These are phyloP conservation scores for Nasalis larvatus DNA, from an alignment of 2,113 vertebrate genomes.

Conservation along the genomic window DNA sequence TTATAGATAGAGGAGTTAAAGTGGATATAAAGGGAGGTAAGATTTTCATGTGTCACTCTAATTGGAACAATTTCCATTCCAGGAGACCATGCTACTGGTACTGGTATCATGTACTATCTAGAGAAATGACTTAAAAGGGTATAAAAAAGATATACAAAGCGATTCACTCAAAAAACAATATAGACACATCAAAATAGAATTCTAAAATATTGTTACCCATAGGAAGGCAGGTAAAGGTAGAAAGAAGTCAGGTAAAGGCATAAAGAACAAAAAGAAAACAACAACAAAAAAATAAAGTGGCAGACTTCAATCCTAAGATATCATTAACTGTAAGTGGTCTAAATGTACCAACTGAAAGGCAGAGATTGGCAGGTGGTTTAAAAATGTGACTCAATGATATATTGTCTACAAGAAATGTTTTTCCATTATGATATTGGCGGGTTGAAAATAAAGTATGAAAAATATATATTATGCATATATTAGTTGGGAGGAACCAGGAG, in stretches of 20 bases:
- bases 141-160: neutral
- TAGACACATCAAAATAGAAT: neutral
- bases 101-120: neutral
- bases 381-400: neutral
- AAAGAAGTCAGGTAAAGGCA: neutral
- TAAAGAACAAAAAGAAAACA: neutral
- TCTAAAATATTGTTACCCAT: neutral
- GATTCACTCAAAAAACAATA: neutral
- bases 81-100: neutral
- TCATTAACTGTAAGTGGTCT: neutral
- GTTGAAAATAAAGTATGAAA: constrained; percentile 9
- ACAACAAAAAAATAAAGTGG: neutral
- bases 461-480: neutral
- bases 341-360: neutral
- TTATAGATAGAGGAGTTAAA: neutral
- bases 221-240: neutral
- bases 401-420: neutral
- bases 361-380: neutral
- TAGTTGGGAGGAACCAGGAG: neutral
- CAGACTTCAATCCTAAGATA: neutral
- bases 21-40: neutral
- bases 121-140: neutral
- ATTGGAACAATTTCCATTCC: neutral
- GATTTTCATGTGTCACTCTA: neutral
- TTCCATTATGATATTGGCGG: neutral